Conservation (phyloP, 2,113 vertebrate genomes). For the Hystrix brachyura region DNA sequence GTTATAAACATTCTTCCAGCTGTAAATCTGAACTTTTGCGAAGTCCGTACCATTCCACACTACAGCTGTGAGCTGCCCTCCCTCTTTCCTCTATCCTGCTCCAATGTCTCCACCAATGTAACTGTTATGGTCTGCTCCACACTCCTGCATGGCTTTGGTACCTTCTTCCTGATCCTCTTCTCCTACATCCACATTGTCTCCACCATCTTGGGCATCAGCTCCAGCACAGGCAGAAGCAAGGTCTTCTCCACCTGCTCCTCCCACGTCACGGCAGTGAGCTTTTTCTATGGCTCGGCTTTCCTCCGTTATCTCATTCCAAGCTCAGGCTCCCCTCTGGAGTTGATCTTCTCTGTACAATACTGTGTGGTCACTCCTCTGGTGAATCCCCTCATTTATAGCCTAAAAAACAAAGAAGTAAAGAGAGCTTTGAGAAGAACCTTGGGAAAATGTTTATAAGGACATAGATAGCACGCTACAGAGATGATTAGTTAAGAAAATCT, state of each 20-base stretch:
- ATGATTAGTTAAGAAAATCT: background rate
- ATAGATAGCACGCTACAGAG: background rate
- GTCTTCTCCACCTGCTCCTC: constrained; percentile 62
- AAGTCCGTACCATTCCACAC: constrained; percentile 27
- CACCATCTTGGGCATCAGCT: constrained; percentile 25
- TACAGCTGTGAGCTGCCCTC: constrained; percentile 54
- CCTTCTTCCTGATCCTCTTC: background rate
- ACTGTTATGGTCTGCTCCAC: constrained; percentile 5
- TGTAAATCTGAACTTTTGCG: constrained; percentile 20
- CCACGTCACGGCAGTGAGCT: constrained; percentile 35
- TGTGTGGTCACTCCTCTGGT: constrained; percentile 17
- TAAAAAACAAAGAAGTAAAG: constrained; percentile 64
- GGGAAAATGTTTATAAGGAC: background rate
- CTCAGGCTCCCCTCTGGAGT: background rate
- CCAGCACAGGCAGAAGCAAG: constrained; percentile 28
- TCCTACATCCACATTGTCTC: constrained; percentile 36
- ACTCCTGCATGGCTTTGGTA: background rate
- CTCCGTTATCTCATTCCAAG: constrained; percentile 37
- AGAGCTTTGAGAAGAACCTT: background rate
- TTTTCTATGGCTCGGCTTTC: constrained; percentile 59
- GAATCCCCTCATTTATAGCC: constrained; percentile 65
- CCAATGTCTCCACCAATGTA: constrained; percentile 6
- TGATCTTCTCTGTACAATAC: constrained; percentile 53
- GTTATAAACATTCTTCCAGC: constrained; percentile 10
- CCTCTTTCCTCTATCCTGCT: constrained; percentile 58